A percentile compares a stretch with the other conserved stretches of the same genome.
Evolutionary conservation across 2,113 vertebrate species (phyloP).

Genomic region (Amblyornis subalaris): DNA sequence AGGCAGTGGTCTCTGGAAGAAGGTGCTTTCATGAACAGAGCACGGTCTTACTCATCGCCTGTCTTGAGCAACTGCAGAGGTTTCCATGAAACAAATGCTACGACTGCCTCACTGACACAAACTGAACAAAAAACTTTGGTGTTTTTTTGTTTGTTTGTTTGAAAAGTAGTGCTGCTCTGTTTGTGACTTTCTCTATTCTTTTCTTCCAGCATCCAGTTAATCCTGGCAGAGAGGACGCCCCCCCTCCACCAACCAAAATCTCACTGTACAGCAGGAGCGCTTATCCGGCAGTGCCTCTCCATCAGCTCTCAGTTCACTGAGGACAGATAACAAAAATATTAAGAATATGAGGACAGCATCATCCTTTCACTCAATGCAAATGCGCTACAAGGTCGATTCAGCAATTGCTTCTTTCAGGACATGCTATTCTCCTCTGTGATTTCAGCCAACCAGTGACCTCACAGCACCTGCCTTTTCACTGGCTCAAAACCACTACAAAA

Average conservation of each 20-base stretch:
- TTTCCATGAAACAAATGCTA: conserved; percentile 29
- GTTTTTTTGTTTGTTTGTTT: not conserved
- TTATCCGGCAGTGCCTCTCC: not conserved
- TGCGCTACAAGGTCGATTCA: not conserved
- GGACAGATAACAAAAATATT: not conserved
- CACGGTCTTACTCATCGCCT: not conserved
- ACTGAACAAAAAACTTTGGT: not conserved
- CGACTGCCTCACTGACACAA: not conserved
- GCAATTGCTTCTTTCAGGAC: not conserved
- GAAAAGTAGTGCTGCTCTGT: not conserved
- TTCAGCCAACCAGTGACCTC: not conserved
- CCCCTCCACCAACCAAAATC: not conserved
- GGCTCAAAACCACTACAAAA: not conserved
- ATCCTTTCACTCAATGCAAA: not conserved
- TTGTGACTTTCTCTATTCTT: not conserved
- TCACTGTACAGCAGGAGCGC: not conserved
- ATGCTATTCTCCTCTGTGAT: not conserved
- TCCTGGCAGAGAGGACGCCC: not conserved
- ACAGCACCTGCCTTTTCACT: not conserved
- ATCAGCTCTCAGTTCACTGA: not conserved
- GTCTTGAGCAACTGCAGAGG: conserved; percentile 24
- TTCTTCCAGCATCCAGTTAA: not conserved
- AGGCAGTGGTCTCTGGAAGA: conserved; percentile 40
- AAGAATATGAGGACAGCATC: not conserved
- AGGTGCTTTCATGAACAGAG: conserved; percentile 30